These are phyloP conservation scores for Cyprinella venusta DNA, from an alignment of 2,797 vertebrate genomes.

Conservation along the genomic window DNA sequence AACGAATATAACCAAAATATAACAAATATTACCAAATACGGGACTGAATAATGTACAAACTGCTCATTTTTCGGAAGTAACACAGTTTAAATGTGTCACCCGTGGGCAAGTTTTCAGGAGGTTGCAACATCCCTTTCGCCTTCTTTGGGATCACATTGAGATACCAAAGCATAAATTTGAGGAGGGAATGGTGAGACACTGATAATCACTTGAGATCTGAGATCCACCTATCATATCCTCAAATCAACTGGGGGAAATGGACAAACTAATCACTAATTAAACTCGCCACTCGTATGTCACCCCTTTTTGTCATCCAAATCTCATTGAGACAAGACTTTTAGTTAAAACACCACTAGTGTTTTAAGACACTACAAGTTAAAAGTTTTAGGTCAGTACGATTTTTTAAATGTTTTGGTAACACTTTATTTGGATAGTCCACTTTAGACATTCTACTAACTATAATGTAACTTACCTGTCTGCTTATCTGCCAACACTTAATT, in stretches of 20 bases:
- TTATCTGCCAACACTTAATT: too few species aligned
- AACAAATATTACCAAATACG: slow-evolving; percentile 11
- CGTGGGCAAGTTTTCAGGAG: not conserved
- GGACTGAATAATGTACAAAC: not conserved
- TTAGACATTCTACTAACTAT: too few species aligned
- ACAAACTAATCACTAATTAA: too few species aligned
- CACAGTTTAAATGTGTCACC: not conserved
- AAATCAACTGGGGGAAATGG: not conserved
- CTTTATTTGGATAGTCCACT: too few species aligned
- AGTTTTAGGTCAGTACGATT: too few species aligned
- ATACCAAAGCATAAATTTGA: not conserved
- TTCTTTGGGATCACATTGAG: not conserved
- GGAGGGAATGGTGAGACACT: not conserved
- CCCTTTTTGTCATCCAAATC: too few species aligned
- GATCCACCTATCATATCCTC: not conserved
- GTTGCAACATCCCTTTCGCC: not conserved
- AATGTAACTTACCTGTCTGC: too few species aligned
- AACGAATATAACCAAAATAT: slow-evolving; percentile 6
- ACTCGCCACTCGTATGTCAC: too few species aligned
- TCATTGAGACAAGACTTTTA: too few species aligned
- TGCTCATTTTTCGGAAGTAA: not conserved
- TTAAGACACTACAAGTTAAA: too few species aligned
- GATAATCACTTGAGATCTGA: not conserved
- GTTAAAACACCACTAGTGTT: not conserved
- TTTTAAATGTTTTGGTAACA: too few species aligned